Percentiles rank a stretch among this genome's conserved stretches.
Evolutionary conservation across 2,113 vertebrate genomes (phyloP).

Genomic region (Prionailurus bengalensis): DNA sequence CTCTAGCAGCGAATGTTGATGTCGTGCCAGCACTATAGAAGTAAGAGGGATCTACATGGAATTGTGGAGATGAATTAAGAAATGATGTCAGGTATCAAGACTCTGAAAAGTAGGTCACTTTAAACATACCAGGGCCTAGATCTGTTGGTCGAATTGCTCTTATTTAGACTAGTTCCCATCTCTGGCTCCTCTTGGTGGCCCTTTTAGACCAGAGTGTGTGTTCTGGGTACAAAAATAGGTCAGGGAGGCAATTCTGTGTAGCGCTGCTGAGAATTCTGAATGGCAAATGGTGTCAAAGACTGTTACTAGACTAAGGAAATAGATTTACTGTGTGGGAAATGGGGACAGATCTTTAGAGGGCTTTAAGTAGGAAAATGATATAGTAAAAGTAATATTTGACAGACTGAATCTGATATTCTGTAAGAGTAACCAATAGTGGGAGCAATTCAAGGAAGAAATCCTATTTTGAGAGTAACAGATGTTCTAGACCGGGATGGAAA

Average conservation of each 20-base stretch:
- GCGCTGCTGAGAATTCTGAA: neutral
- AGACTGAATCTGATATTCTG: neutral
- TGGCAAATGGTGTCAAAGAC: neutral
- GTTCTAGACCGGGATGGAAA: conserved; percentile 1
- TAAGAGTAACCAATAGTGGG: neutral
- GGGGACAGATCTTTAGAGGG: neutral
- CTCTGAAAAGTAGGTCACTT: conserved; percentile 10
- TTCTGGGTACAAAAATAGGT: neutral
- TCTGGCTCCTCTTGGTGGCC: neutral
- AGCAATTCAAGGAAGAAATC: neutral
- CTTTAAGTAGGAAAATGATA: neutral
- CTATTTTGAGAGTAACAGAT: neutral
- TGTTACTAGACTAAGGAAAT: neutral
- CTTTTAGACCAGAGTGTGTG: neutral
- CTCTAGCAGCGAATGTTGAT: neutral
- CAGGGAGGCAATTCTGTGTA: neutral
- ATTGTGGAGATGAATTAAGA: neutral
- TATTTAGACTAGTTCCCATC: neutral
- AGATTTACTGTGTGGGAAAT: neutral
- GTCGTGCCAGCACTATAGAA: neutral
- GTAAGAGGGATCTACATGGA: neutral
- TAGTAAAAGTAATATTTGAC: neutral
- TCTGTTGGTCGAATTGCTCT: neutral
- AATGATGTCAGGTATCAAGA: conserved; percentile 19
- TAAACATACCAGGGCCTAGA: neutral